Evolutionary conservation across 2,113 vertebrate species (phyloP), one percentile per base, ranked within the genome.

Genomic region (Hucho hucho): DNA sequence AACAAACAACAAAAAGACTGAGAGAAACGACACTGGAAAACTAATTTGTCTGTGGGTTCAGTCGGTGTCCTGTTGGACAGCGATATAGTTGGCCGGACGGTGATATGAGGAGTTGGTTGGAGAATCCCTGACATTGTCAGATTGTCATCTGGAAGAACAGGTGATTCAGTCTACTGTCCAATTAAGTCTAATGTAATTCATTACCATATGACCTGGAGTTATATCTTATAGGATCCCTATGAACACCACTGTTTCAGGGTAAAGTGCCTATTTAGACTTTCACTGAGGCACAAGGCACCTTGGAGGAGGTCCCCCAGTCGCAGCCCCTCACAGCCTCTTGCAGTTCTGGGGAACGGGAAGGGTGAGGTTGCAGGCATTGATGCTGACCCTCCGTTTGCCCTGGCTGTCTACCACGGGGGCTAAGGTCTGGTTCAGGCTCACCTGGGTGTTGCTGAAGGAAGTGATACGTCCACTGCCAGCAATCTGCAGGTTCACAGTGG

Each of bases 401-500:
- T 81, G 83, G 28, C 73, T 79, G 20, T 92, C 93, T 16, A 83
- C 49, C 7, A 47, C 84, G 81, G 94, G 74, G 13, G 91, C 82
- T 75, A 95, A 83, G 2, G 94, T 95, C 64, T 95, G 96, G 56
- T 93, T 95, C 47, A 97, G 78, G 78, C 95, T 94, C 28, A 97
- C 95, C 75, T 96, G 96, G 56, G 96, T 94, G 0, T 94, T 96
- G 80, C 95, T 95, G 20, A 95, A 95, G 1, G 93, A 93, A 0
- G 95, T 90, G 25, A 94, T 93, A 20, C 94, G 83, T 0, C 96
- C 95, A 3, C 95, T 95, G 0, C 96, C 94, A 0, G 94, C 95
- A 0, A 97, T 95, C 32, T 96, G 95, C 28, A 97, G 93, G 82
- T 95, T 97, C 25, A 97, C 95, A 0, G 95, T 96, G 76, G 96